A percentile compares a stretch with the other conserved stretches of the same genome.
Conservation (phyloP, 2,113 vertebrate species). For the Neolamprologus ventralis region DNA sequence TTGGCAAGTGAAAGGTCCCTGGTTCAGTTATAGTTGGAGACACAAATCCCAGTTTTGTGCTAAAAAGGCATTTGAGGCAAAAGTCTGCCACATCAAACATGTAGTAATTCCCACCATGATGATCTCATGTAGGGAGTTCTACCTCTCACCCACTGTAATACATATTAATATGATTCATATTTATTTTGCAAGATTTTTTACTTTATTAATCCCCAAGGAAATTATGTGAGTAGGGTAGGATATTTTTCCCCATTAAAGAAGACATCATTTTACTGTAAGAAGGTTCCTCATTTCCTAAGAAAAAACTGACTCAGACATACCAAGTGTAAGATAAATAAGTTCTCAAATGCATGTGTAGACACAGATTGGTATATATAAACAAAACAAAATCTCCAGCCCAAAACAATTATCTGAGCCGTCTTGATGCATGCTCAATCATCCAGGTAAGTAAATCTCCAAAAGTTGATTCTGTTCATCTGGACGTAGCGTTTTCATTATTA, state of each 20-base stretch:
- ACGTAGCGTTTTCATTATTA: neutral
- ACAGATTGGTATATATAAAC: neutral
- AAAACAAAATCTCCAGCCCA: neutral
- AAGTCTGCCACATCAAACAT: neutral
- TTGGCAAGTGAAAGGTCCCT: neutral
- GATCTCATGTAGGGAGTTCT: neutral
- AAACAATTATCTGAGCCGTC: neutral
- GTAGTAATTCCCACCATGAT: neutral
- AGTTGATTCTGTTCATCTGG: neutral
- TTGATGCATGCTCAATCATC: neutral
- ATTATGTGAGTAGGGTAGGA: neutral
- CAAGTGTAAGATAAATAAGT: neutral
- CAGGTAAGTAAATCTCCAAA: neutral
- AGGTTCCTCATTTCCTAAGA: neutral
- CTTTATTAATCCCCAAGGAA: neutral
- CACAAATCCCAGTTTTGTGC: neutral
- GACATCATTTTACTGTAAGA: neutral
- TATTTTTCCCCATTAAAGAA: neutral
- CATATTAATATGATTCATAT: neutral
- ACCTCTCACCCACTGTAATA: neutral
- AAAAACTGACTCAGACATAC: neutral
- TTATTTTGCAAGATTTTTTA: neutral
- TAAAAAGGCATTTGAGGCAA: neutral
- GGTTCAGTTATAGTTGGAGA: neutral
- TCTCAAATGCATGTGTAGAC: neutral